phyloP scores from a whole-genome alignment of 2,113 vertebrate species.

The Etheostoma cragini region DNA sequence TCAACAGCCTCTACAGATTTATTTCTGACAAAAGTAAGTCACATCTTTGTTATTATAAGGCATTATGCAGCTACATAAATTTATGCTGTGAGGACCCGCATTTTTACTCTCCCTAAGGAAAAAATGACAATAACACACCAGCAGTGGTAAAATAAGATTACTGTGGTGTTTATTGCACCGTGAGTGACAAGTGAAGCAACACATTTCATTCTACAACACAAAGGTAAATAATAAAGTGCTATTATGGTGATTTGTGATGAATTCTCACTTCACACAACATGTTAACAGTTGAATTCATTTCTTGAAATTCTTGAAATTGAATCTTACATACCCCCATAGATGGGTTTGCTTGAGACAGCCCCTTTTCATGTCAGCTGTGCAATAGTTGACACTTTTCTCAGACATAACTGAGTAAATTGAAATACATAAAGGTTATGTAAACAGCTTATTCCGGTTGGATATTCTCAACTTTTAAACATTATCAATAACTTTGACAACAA shows the following conservation, averaged over 20 bases:
- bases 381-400: constrained; percentile 13
- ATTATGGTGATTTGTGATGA: not conserved
- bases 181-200: not conserved
- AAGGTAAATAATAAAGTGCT: not conserved
- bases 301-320: no score
- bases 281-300: not conserved
- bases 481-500: no score
- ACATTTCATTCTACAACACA: not conserved
- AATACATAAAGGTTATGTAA: no score
- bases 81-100: not conserved
- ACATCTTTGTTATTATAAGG: not conserved
- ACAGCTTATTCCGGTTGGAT: no score
- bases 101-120: not conserved
- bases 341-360: not conserved
- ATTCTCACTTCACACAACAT: not conserved
- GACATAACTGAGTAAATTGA: no score
- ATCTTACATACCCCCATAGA: no score
- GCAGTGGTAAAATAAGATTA: not conserved
- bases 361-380: not conserved
- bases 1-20: constrained; percentile 11
- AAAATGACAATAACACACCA: not conserved
- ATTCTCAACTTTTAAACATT: no score
- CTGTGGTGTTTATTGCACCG: not conserved
- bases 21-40: not conserved
- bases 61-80: not conserved